These are phyloP conservation scores for Tenualosa ilisha DNA, from an alignment of 2,797 vertebrate species.

Conservation along the genomic window DNA sequence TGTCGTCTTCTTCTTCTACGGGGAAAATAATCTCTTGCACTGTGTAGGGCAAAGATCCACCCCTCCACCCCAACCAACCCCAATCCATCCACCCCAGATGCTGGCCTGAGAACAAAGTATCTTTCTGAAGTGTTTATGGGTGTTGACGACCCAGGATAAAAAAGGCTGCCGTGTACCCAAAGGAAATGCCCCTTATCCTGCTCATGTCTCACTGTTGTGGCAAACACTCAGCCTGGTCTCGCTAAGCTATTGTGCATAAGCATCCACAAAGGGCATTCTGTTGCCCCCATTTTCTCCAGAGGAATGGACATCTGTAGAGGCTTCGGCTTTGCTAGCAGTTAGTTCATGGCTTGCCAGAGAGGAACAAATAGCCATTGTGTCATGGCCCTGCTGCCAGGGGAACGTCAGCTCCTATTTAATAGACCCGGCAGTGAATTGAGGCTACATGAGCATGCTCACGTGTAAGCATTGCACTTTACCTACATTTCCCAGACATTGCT, in stretches of 20 bases:
- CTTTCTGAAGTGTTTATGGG: slow-evolving; percentile 3
- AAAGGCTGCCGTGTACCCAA: neutral
- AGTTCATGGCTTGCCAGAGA: slow-evolving; percentile 65
- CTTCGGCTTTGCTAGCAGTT: slow-evolving; percentile 59
- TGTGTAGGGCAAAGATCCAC: neutral
- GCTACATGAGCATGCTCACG: slow-evolving; percentile 50
- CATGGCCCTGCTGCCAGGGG: slow-evolving; percentile 45
- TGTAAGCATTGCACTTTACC: slow-evolving; percentile 1
- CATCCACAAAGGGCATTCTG: slow-evolving; percentile 62
- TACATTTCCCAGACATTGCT: slow-evolving; percentile 6
- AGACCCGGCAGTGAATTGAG: slow-evolving; percentile 66
- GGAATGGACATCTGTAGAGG: slow-evolving; percentile 56
- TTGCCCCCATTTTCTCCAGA: slow-evolving; percentile 49
- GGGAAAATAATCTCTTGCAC: neutral
- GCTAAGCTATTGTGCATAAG: slow-evolving; percentile 58
- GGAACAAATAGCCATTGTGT: slow-evolving; percentile 73
- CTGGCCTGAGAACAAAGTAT: neutral
- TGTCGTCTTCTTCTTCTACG: neutral
- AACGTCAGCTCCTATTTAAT: slow-evolving; percentile 62
- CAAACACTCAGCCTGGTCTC: slow-evolving; percentile 47
- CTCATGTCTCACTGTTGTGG: slow-evolving; percentile 39
- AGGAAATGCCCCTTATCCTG: slow-evolving; percentile 9
- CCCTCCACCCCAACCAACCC: too few species aligned
- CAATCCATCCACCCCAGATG: too few species aligned
- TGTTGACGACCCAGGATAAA: neutral